phyloP scores from a whole-genome alignment of 1,140 invertebrate genomes.

The Venturia canescens region DNA sequence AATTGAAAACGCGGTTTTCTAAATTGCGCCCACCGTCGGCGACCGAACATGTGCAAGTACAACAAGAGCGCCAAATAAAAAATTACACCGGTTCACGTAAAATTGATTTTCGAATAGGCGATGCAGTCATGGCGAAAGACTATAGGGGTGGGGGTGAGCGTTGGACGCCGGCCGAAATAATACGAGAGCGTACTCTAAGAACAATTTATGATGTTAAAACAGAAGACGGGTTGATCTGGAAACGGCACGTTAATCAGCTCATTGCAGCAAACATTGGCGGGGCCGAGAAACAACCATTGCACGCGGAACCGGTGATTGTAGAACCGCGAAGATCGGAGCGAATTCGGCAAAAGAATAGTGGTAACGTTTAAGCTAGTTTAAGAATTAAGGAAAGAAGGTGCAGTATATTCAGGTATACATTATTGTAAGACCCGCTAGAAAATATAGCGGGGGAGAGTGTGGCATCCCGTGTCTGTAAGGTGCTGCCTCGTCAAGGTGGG shows the following conservation, averaged over 20 bases:
- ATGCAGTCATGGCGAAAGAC: slow-evolving; percentile 7
- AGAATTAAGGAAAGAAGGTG: too few species aligned
- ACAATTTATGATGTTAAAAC: slow-evolving; percentile 14
- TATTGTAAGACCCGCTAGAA: too few species aligned
- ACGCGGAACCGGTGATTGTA: too few species aligned
- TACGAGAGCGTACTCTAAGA: not conserved
- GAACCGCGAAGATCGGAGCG: too few species aligned
- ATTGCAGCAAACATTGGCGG: too few species aligned
- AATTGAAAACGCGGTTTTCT: slow-evolving; percentile 43
- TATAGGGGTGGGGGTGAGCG: not conserved
- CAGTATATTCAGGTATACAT: too few species aligned
- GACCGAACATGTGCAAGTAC: not conserved
- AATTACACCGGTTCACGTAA: not conserved
- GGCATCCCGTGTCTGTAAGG: too few species aligned
- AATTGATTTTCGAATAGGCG: not conserved
- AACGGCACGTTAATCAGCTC: slow-evolving; percentile 28
- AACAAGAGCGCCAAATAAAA: slow-evolving; percentile 19
- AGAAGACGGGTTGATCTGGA: slow-evolving; percentile 3
- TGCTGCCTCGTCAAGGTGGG: too few species aligned
- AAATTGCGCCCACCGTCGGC: slow-evolving; percentile 21
- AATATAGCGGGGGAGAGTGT: too few species aligned
- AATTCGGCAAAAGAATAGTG: too few species aligned
- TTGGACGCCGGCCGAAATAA: not conserved
- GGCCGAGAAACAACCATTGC: too few species aligned
- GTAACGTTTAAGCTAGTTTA: too few species aligned